Base-by-base conservation (phyloP, 2,113 vertebrate genomes). In the Malaclemys terrapin region DNA sequence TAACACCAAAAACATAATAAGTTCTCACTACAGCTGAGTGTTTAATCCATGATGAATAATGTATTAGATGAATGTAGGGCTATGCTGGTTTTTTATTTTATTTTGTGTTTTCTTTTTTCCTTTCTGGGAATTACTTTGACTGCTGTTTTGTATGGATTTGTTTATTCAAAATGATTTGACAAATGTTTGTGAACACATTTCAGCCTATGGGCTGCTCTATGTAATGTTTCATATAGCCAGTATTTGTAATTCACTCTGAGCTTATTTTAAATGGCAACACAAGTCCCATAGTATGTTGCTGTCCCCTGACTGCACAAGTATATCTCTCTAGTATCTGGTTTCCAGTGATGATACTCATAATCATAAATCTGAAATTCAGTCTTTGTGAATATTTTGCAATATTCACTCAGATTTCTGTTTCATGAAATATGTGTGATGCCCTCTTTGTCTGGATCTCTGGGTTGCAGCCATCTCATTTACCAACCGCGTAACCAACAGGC, bases 291-390 rank as follows among this genome's bases (percentile, higher is more conserved):
- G 20, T 76, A 76, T 20, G 20, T 91, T 69, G 56, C 8, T 38
- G 42, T 80, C 8, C 85, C 45, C 53, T 47, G 11, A 38, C 29
- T 83, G 6, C 2, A 47, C 65, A 24, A 19, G 14, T 54, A 88
- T 72, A 5, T 11, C 47, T 20, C 76, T 88, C 29, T 90, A 56
- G 83, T 80, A 83, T 88, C 16, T 56, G 7, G 7, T 57, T 10
- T 93, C 10, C 27, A 4, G 3, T 49, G 12, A 57, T 3, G 11
- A 12, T 52, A 5, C 4, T 49, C 9, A 45, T 38, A 93, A 90
- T 49, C 8, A 91, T 53, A 24, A 4, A 54, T 85, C 83, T 87
- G 65, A 94, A 87, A 94, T 85, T 12, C n/a, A 85, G 42, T 22
- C 5, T 22, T 78, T 75, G 29, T 78, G 87, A 42, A 62, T 93